A percentile compares a stretch with the other conserved stretches of the same genome.
These are phyloP conservation scores for Ectropis grisescens DNA, from an alignment of 1,140 invertebrate species.

Conservation along the genomic window DNA sequence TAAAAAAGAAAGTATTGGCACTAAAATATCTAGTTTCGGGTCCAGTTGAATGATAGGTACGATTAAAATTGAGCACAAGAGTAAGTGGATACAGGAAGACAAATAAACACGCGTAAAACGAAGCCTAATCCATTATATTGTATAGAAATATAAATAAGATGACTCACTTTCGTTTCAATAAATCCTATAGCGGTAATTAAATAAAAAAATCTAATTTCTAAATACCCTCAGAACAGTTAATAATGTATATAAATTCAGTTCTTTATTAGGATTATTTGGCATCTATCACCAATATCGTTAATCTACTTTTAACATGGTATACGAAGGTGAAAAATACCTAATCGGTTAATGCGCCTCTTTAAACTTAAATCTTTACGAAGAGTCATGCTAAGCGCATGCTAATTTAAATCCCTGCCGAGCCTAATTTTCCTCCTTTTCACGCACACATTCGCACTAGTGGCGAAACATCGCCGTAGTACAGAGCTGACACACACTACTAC, in stretches of 20 bases:
- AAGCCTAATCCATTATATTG: too few relatives aligned
- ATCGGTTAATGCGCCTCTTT: slow-evolving; percentile 49
- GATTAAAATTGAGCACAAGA: too few relatives aligned
- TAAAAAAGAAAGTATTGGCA: slow-evolving; percentile 61
- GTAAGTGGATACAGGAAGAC: too few relatives aligned
- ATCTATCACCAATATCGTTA: slow-evolving; percentile 63
- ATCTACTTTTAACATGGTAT: slow-evolving; percentile 58
- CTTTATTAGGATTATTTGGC: slow-evolving; percentile 71
- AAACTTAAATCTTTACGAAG: slow-evolving; percentile 41
- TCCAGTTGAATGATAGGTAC: too few relatives aligned
- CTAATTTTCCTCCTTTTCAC: slow-evolving; percentile 55
- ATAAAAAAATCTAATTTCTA: slow-evolving; percentile 58
- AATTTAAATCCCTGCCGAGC: slow-evolving; percentile 58
- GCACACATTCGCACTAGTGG: slow-evolving; percentile 23
- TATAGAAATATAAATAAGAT: too few relatives aligned
- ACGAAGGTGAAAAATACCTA: slow-evolving; percentile 59
- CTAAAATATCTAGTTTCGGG: slow-evolving; percentile 20
- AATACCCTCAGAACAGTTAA: slow-evolving; percentile 69
- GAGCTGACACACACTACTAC: slow-evolving; percentile 8
- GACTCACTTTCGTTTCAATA: too few relatives aligned
- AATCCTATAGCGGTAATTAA: slow-evolving; percentile 28
- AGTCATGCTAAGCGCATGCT: slow-evolving; percentile 24
- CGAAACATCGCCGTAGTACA: slow-evolving; percentile 6
- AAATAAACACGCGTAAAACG: too few relatives aligned
- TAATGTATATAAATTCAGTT: slow-evolving; percentile 71